Evolutionary conservation across 2,797 vertebrate species (phyloP).

Genomic region (Semotilus atromaculatus): DNA sequence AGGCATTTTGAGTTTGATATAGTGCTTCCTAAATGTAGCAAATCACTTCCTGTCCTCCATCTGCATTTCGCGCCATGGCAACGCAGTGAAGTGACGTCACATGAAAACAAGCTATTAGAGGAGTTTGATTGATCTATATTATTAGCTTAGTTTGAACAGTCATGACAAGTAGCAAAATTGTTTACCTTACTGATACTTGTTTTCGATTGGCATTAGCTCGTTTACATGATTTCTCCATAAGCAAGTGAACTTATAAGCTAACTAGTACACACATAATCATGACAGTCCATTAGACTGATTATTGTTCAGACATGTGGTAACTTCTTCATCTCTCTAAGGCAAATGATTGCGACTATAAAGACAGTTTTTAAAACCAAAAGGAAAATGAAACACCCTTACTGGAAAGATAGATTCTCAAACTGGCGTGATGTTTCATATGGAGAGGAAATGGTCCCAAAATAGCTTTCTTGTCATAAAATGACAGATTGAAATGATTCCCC

Average conservation of each 20-base stretch:
- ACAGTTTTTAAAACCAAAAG: background rate
- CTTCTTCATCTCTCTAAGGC: background rate
- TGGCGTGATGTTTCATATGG: background rate
- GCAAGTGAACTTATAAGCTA: background rate
- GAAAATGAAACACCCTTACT: background rate
- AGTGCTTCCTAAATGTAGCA: too few relatives aligned
- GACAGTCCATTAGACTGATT: background rate
- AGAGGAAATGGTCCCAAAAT: constrained; percentile 15
- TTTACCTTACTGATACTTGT: background rate
- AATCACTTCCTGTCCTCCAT: too few relatives aligned
- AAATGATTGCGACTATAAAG: background rate
- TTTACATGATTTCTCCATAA: background rate
- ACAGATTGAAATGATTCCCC: constrained; percentile 8
- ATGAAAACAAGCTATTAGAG: too few relatives aligned
- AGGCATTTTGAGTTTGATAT: too few relatives aligned
- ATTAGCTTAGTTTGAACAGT: background rate
- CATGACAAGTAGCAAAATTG: background rate
- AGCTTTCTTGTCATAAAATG: constrained; percentile 28
- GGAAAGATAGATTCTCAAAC: background rate
- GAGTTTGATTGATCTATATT: too few relatives aligned
- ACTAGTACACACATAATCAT: background rate
- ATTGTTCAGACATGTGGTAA: background rate
- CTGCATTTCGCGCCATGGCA: too few relatives aligned
- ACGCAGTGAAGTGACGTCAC: too few relatives aligned
- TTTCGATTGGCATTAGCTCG: background rate